Evolutionary conservation across 2,113 vertebrate genomes (phyloP), one percentile per base, ranked within the genome.

Genomic region (Stegastes partitus): DNA sequence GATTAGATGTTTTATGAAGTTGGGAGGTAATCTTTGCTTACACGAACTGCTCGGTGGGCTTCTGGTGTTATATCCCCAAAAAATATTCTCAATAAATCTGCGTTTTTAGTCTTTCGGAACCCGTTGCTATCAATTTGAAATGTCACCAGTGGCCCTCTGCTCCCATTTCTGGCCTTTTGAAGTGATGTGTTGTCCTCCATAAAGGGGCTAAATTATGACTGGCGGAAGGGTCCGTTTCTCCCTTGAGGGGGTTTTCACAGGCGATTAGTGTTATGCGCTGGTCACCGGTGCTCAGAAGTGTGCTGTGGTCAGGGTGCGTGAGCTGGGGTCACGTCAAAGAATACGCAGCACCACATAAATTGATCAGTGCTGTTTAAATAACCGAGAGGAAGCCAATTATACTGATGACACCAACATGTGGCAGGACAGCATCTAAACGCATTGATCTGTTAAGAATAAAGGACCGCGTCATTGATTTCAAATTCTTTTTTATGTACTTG

Each of bases 1-100:
- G 82, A 85, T 89, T 83, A 53, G 49, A 65, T 59, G 62, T 78
- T 88, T 81, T 63, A 84, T 83, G 69, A 82, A 79, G 59, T 69
- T 26, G 1, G 39, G 54, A 62, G 65, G 18, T 70, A 55, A 81
- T 51, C 65, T 61, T 66, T 31, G 22, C 50, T 69, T 42, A 54
- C 28, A 42, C 65, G 72, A 74, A 77, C 23, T 19, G 7, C 63
- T 63, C 44, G 3, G 54, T 59, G 37, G 44, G 71, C 50, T 44
- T 18, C 73, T 50, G 59, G 55, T 62, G 70, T 63, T 81, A 83
- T 85, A 82, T 68, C 22, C 62, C 28, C 22, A 45, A 56, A 64
- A 50, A 55, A 16, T 39, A 54, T 34, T 65, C 16, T 1, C 12
- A 66, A 74, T 85, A 76, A 77, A 65, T 61, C n/a, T 55, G 25